Percentiles rank a stretch among this genome's conserved stretches.
phyloP scores from a whole-genome alignment of 2,797 vertebrate species.

The Microctenopoma stevenorrisi region DNA sequence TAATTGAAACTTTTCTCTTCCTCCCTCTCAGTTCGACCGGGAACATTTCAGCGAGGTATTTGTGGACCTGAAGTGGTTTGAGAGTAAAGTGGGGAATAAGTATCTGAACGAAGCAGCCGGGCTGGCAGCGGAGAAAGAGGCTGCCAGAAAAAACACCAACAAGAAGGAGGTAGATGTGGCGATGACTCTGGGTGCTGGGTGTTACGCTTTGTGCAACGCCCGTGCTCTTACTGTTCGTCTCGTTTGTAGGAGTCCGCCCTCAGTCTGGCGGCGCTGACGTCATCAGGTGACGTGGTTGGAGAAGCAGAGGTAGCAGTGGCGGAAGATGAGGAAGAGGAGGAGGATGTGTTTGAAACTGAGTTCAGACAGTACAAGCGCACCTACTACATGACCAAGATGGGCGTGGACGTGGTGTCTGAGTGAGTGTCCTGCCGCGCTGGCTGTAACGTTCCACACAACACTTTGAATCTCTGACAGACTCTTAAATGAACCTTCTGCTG shows the following conservation, averaged over 20 bases:
- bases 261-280: constrained; percentile 34
- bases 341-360: constrained; percentile 96
- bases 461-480: too few species aligned
- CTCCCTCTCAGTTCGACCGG: constrained; percentile 90
- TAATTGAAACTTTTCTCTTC: not conserved
- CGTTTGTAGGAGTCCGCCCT: constrained; percentile 55
- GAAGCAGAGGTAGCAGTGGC: constrained; percentile 32
- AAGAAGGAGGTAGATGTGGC: constrained; percentile 80
- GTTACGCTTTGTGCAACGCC: too few species aligned
- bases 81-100: constrained; percentile 98
- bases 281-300: constrained; percentile 31
- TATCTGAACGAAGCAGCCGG: constrained; percentile 98
- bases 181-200: too few species aligned
- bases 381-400: constrained; percentile 99
- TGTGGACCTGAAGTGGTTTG: constrained; percentile 99
- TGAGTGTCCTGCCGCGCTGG: constrained; percentile 74
- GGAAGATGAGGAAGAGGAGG: constrained; percentile 91
- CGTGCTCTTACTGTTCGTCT: not conserved
- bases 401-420: constrained; percentile 96
- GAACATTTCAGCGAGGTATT: constrained; percentile 98
- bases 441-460: too few species aligned
- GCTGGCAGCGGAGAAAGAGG: constrained; percentile 92
- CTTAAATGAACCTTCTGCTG: constrained; percentile 15
- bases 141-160: constrained; percentile 81
- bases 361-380: constrained; percentile 98